Evolutionary conservation across 2,797 vertebrate species (phyloP), one percentile per base, ranked within the genome.

Genomic region (Sternotherus odoratus): DNA sequence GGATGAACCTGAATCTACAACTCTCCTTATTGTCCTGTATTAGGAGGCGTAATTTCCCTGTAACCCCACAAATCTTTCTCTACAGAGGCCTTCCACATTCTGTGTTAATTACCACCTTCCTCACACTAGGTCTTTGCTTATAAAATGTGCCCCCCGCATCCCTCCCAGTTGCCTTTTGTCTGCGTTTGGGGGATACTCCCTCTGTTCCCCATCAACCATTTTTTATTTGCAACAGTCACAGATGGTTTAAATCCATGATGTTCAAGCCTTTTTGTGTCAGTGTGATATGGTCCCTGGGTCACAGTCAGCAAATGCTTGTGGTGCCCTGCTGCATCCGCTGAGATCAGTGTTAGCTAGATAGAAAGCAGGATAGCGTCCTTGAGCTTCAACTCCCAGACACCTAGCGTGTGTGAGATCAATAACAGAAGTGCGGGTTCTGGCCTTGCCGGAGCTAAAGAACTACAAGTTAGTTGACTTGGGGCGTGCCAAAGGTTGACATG

Each of bases 381-480:
- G 90, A 93, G 93, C 95, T 95, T 95, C 95, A 91, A 92, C 88
- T 95, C 91, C 74, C 90, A 95, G 94, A 96, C 92, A 94, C 93
- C 77, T 92, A 88, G 75, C 78, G 84, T 89, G 93, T 77, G 82
- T 93, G 88, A 91, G 95, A 92, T 96, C 93, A 97, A 91, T 95
- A 96, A 91, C 91, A 79, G 89, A 82, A 84, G 79, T 90, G 89
- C 91, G 89, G 57, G 94, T 87, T 92, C 78, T 89, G 90, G 79
- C 87, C 5, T 23, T 24, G 17, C 77, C 10, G 6, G 51, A 39
- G n/a, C 28, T 91, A 66, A 95, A 95, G 91, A 49, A 91, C 94
- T 54, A 57, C 21, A 88, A 90, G 51, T 77, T 94, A 87, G 81
- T 88, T 93, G 33, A 66, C 21, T 36, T n/a, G 60, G 1, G 79